Evolutionary conservation across 2,113 vertebrate species (phyloP).

Genomic region (Passer montanus): DNA sequence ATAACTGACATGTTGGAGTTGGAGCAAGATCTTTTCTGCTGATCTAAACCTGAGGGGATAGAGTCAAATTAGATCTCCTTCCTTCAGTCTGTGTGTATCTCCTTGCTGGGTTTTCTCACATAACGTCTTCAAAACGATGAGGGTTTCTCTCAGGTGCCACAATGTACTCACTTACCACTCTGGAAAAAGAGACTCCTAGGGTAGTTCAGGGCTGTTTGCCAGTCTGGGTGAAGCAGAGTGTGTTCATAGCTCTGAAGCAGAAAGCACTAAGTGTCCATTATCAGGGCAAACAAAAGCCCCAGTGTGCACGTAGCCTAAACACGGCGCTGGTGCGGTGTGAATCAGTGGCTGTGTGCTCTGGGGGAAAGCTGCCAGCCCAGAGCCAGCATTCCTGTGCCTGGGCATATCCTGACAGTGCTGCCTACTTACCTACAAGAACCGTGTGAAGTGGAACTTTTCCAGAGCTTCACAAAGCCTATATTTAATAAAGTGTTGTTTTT

Average conservation of each 20-base stretch:
- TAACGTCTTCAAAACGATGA: not conserved
- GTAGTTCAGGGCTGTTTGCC: not conserved
- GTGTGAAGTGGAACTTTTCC: slow-evolving; percentile 28
- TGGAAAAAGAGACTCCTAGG: not conserved
- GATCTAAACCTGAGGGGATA: not conserved
- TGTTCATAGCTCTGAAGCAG: not conserved
- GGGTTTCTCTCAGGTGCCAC: not conserved
- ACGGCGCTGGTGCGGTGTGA: not conserved
- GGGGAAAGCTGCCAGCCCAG: slow-evolving; percentile 5
- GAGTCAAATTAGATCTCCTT: not conserved
- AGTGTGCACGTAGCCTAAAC: slow-evolving; percentile 15
- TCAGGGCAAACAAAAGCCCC: slow-evolving; percentile 50
- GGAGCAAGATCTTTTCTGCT: not conserved
- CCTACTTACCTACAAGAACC: slow-evolving; percentile 50
- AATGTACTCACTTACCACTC: not conserved
- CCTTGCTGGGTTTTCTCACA: not conserved
- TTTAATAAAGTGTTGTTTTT: slow-evolving; percentile 54
- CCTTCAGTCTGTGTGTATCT: not conserved
- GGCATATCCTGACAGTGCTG: slow-evolving; percentile 24
- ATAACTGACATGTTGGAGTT: fast-evolving
- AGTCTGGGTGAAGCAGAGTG: not conserved
- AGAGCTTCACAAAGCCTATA: slow-evolving; percentile 60
- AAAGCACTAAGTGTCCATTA: slow-evolving; percentile 44
- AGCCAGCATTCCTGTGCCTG: not conserved
- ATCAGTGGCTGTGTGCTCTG: not conserved